Percentiles rank a stretch among this genome's conserved stretches.
Conservation (phyloP, 2,113 vertebrate genomes). For the Xyrauchen texanus region DNA sequence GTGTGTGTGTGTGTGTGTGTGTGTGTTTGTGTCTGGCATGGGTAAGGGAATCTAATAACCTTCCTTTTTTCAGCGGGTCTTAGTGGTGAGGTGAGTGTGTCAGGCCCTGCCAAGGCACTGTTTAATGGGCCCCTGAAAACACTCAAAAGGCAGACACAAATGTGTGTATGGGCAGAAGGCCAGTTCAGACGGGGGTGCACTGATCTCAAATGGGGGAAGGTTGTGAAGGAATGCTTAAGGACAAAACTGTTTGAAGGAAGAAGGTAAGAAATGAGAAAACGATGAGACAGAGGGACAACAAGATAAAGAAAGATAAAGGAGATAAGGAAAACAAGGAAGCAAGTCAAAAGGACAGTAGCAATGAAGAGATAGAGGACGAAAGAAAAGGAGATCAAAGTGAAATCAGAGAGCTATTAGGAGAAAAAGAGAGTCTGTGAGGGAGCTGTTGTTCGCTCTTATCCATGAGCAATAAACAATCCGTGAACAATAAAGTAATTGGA, state of each 20-base stretch:
- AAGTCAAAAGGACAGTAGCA: neutral
- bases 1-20: neutral
- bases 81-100: constrained; percentile 79
- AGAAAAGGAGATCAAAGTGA: constrained; percentile 31
- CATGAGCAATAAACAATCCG: constrained; percentile 72
- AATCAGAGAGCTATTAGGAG: constrained; percentile 1
- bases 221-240: constrained; percentile 78
- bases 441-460: constrained; percentile 59
- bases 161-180: constrained; percentile 70
- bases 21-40: constrained; percentile 67
- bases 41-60: constrained; percentile 83
- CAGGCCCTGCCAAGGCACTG: constrained; percentile 82
- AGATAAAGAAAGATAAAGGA: neutral
- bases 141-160: constrained; percentile 84
- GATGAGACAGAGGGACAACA: too few relatives aligned
- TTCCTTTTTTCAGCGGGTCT: constrained; percentile 74
- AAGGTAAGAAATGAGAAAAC: constrained; percentile 29
- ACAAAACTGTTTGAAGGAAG: constrained; percentile 65
- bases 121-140: constrained; percentile 88
- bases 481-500: constrained; percentile 74
- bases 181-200: constrained; percentile 62
- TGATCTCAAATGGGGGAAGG: constrained; percentile 79
- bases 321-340: constrained; percentile 1
- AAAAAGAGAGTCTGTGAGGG: constrained; percentile 36
- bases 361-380: neutral